phyloP scores from a whole-genome alignment of 2,888 invertebrate species.

The Torymus texanus region DNA sequence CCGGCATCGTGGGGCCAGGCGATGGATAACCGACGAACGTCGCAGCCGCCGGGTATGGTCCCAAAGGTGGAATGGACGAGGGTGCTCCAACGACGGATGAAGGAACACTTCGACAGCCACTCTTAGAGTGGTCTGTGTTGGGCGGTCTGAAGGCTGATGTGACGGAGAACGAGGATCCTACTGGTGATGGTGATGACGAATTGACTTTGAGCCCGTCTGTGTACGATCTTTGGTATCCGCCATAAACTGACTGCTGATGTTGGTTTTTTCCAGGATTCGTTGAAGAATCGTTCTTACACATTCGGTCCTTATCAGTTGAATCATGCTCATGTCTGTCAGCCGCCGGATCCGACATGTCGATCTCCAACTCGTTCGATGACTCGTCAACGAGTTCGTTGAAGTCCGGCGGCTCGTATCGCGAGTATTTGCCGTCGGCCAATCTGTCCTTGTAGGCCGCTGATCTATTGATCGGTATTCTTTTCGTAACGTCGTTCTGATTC shows the following conservation, averaged over 20 bases:
- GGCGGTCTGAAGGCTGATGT: constrained; percentile 89
- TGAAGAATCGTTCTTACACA: constrained; percentile 64
- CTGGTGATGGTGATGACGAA: constrained; percentile 76
- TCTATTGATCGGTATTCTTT: constrained; percentile 61
- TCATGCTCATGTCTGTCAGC: constrained; percentile 81
- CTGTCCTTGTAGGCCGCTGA: constrained; percentile 61
- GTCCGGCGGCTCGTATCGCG: constrained; percentile 83
- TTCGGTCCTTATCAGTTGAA: constrained; percentile 77
- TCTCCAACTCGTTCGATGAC: constrained; percentile 86
- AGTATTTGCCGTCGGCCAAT: constrained; percentile 72
- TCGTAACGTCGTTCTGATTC: constrained; percentile 61
- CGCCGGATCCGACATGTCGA: constrained; percentile 85
- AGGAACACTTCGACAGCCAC: constrained; percentile 67
- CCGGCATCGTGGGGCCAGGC: constrained; percentile 70
- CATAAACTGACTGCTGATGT: constrained; percentile 69
- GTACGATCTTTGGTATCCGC: constrained; percentile 74
- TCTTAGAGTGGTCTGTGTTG: constrained; percentile 78
- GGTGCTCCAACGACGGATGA: constrained; percentile 60
- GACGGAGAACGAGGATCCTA: constrained; percentile 80
- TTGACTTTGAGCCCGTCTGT: constrained; percentile 76
- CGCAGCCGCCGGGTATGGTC: constrained; percentile 83
- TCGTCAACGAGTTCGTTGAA: constrained; percentile 86
- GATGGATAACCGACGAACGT: constrained; percentile 85
- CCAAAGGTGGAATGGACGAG: constrained; percentile 74
- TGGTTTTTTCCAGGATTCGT: constrained; percentile 64